Evolutionary conservation across 2,888 invertebrate genomes (phyloP).

Genomic region (Cryptophagus acutangulus): DNA sequence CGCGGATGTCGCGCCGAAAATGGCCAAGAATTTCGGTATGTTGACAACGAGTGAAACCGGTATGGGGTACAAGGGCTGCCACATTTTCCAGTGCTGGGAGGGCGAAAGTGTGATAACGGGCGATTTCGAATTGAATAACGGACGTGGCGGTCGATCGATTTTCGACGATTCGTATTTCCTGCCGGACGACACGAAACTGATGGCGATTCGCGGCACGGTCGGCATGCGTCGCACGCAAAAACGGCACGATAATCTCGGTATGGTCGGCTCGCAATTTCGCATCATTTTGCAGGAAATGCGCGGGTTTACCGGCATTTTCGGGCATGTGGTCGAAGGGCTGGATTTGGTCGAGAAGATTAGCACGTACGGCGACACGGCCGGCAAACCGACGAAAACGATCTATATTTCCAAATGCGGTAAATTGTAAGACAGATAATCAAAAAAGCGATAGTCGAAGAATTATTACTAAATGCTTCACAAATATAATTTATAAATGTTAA

Average conservation of each 20-base stretch:
- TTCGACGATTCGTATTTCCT: constrained; percentile 74
- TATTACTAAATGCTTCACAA: too few relatives aligned
- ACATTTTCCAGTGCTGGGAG: constrained; percentile 78
- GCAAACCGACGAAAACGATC: constrained; percentile 71
- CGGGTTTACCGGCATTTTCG: constrained; percentile 78
- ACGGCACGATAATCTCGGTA: constrained; percentile 71
- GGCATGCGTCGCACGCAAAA: constrained; percentile 79
- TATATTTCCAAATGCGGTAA: constrained; percentile 71
- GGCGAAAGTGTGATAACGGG: constrained; percentile 77
- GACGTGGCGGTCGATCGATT: constrained; percentile 71
- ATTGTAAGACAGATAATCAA: constrained; percentile 47
- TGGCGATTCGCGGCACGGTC: constrained; percentile 70
- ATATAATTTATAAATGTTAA: too few relatives aligned
- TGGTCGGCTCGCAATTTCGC: constrained; percentile 82
- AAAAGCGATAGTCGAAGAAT: too few relatives aligned
- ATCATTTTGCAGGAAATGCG: constrained; percentile 77
- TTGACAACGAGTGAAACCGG: constrained; percentile 69
- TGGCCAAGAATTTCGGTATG: constrained; percentile 74
- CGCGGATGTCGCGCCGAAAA: constrained; percentile 73
- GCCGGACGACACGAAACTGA: constrained; percentile 75
- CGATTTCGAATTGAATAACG: constrained; percentile 76
- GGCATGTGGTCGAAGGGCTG: constrained; percentile 72
- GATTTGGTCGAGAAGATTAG: constrained; percentile 75
- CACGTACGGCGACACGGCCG: constrained; percentile 70
- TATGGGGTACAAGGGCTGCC: constrained; percentile 73